phyloP scores from a whole-genome alignment of 53 echinoderm and acorn worm species.

The Henricia sp. region DNA sequence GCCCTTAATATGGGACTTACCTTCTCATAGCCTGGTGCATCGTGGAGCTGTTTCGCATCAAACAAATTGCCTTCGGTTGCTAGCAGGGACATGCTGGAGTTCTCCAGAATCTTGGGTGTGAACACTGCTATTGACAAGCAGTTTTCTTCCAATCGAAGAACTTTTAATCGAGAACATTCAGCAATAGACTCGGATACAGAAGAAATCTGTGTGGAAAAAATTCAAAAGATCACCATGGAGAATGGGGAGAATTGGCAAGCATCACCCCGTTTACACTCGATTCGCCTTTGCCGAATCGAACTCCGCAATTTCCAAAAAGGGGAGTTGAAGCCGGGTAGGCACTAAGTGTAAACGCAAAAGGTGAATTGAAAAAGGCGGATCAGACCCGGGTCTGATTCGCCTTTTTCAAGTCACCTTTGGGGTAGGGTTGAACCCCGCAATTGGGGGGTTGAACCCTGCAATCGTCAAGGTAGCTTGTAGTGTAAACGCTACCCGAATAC shows the following conservation, averaged over 20 bases:
- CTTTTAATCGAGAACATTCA: conserved; percentile 89
- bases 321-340: too few relatives aligned
- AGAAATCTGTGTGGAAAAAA: conserved; percentile 71
- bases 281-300: too few relatives aligned
- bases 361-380: too few relatives aligned
- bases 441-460: too few relatives aligned
- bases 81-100: conserved; percentile 77
- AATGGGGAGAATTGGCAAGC: background rate
- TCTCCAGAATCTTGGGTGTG: conserved; percentile 71
- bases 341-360: too few relatives aligned
- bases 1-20: conserved; percentile 36
- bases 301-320: too few relatives aligned
- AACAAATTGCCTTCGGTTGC: conserved; percentile 93
- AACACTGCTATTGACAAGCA: conserved; percentile 78
- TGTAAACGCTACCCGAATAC: too few relatives aligned
- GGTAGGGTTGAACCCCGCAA: too few relatives aligned
- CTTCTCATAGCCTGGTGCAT: conserved; percentile 75
- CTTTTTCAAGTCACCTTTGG: too few relatives aligned
- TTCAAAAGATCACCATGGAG: background rate
- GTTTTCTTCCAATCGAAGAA: conserved; percentile 91
- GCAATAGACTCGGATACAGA: conserved; percentile 74
- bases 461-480: too few relatives aligned
- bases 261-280: too few relatives aligned
- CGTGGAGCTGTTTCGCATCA: conserved; percentile 88
- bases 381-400: too few relatives aligned